Conservation (phyloP, 2,797 vertebrate species). For the Triplophysa bombifrons region DNA sequence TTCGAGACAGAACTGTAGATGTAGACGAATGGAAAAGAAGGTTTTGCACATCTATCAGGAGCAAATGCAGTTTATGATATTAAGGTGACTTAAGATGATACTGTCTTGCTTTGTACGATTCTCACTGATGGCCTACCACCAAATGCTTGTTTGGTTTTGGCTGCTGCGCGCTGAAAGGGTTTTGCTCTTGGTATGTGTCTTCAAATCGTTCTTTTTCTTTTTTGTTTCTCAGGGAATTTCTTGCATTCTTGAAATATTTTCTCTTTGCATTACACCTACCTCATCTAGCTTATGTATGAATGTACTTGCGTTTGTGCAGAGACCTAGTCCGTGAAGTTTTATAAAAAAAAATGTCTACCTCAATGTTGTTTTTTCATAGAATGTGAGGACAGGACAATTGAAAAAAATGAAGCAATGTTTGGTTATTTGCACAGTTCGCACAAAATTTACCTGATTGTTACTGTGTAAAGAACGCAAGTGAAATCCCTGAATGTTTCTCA, state of each 20-base stretch:
- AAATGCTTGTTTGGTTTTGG: conserved; percentile 21
- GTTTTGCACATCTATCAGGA: conserved; percentile 67
- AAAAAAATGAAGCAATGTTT: conserved; percentile 73
- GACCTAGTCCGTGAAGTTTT: conserved; percentile 94
- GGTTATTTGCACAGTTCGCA: conserved; percentile 81
- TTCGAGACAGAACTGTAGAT: conserved; percentile 61
- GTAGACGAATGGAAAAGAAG: conserved; percentile 51
- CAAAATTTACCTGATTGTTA: conserved; percentile 70
- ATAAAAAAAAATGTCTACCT: conserved; percentile 91
- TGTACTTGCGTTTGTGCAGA: conserved; percentile 94
- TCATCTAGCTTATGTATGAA: conserved; percentile 98
- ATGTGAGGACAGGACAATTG: conserved; percentile 67
- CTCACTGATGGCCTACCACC: conserved; percentile 15
- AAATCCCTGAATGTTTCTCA: conserved; percentile 81
- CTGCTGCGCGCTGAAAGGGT: conserved; percentile 23
- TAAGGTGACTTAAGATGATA: conserved; percentile 25
- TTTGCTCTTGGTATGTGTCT: conserved; percentile 59
- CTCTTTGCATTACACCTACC: conserved; percentile 96
- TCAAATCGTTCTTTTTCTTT: conserved; percentile 56
- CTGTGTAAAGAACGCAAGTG: conserved; percentile 78
- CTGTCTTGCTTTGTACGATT: not conserved
- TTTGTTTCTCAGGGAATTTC: conserved; percentile 83
- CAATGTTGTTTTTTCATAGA: conserved; percentile 72
- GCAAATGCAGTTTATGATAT: conserved; percentile 51
- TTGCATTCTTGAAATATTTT: conserved; percentile 81